phyloP scores from a whole-genome alignment of 2,113 vertebrate genomes.

The Odocoileus virginianus region DNA sequence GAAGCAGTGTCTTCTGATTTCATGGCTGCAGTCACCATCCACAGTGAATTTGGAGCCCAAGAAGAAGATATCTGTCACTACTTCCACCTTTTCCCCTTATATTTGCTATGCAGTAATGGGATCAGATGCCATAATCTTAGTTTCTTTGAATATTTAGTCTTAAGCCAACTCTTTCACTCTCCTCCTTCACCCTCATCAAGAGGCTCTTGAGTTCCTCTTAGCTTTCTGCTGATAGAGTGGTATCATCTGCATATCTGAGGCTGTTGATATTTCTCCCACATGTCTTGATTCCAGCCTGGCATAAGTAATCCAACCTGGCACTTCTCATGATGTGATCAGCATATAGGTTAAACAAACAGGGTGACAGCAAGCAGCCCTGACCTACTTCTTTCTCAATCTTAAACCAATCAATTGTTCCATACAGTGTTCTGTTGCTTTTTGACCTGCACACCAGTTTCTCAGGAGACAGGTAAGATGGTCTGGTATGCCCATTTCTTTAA shows the following conservation, averaged over 20 bases:
- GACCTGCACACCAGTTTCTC: background rate
- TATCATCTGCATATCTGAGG: background rate
- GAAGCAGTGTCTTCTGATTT: background rate
- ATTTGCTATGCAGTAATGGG: background rate
- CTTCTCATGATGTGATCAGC: background rate
- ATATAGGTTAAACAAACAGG: background rate
- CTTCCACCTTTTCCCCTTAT: background rate
- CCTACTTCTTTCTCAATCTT: background rate
- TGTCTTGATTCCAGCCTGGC: background rate
- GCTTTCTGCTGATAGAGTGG: background rate
- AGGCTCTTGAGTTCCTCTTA: background rate
- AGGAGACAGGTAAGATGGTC: background rate
- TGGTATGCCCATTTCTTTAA: background rate
- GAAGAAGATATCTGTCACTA: background rate
- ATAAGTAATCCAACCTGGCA: background rate
- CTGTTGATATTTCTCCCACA: background rate
- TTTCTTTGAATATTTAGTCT: background rate
- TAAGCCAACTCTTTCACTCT: background rate
- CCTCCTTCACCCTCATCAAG: background rate
- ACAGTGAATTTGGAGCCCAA: background rate
- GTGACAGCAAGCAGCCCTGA: background rate
- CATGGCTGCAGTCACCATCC: background rate
- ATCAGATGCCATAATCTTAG: background rate
- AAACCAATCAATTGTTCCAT: background rate
- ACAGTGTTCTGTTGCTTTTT: background rate